Evolutionary conservation across 2,797 vertebrate species (phyloP).

Genomic region (Amblyopsis hoosieri): DNA sequence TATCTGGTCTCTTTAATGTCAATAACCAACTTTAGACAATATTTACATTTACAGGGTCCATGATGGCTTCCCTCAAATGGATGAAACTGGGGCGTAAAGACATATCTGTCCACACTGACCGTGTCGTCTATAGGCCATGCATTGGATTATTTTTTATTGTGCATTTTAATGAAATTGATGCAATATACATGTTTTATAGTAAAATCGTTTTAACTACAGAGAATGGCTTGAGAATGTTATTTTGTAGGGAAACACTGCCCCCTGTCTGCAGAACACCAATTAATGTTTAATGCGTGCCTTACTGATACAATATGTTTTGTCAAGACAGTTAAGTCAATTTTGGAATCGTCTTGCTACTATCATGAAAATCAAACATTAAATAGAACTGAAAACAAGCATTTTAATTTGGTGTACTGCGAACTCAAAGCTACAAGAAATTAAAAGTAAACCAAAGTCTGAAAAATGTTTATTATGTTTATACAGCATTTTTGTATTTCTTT

Average conservation of each 20-base stretch:
- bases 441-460: slow-evolving; percentile 71
- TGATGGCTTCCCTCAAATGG: slow-evolving; percentile 28
- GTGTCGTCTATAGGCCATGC: neutral
- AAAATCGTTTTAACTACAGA: slow-evolving; percentile 5
- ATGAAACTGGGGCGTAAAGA: neutral
- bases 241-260: neutral
- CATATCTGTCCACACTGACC: neutral
- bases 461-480: slow-evolving; percentile 80
- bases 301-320: too few species aligned
- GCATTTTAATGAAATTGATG: neutral
- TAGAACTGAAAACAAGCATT: too few species aligned
- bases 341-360: too few species aligned
- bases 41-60: slow-evolving; percentile 46
- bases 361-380: too few species aligned
- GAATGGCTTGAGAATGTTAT: neutral
- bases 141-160: neutral
- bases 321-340: too few species aligned
- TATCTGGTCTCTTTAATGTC: too few species aligned
- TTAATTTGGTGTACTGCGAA: too few species aligned
- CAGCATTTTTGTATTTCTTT: slow-evolving; percentile 76
- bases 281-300: neutral
- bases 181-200: neutral
- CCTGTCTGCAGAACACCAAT: slow-evolving; percentile 13
- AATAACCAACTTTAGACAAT: neutral
- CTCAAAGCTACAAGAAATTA: slow-evolving; percentile 4